Evolutionary conservation across 2,797 vertebrate species (phyloP).

Genomic region (Spinus pinus): DNA sequence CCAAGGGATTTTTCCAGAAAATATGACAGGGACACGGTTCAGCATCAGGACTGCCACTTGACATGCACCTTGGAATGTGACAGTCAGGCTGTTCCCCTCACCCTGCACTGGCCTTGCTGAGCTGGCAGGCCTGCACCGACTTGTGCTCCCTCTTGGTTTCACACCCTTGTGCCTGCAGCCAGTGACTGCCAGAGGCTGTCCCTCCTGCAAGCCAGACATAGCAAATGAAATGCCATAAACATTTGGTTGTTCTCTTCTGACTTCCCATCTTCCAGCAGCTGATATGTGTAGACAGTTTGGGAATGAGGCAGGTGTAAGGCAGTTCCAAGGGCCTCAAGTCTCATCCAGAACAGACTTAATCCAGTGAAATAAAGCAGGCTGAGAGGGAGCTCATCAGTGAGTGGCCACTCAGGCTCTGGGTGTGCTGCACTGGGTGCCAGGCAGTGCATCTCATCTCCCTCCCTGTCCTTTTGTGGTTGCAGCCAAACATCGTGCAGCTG

Average conservation of each 20-base stretch:
- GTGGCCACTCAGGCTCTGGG: background rate
- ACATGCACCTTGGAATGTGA: background rate
- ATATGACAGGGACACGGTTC: background rate
- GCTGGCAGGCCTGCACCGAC: background rate
- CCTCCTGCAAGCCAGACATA: background rate
- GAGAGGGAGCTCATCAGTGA: background rate
- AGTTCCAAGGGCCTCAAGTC: background rate
- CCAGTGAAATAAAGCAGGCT: background rate
- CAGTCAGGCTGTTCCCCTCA: background rate
- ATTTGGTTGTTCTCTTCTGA: background rate
- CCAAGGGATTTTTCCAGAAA: background rate
- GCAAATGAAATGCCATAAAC: background rate
- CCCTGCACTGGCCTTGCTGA: background rate
- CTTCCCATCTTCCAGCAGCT: background rate
- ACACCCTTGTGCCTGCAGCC: background rate
- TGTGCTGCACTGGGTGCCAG: background rate
- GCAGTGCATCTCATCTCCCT: background rate
- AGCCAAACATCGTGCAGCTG: constrained; percentile 85
- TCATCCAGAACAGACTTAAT: background rate
- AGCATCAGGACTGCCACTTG: background rate
- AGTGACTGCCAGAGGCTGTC: background rate
- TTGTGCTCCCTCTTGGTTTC: background rate
- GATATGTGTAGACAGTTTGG: background rate
- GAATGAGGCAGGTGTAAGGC: background rate
- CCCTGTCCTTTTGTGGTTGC: background rate